Percentiles rank a stretch among this genome's conserved stretches.
phyloP scores from a whole-genome alignment of 2,113 vertebrate species.

The Trogon melanurus region DNA sequence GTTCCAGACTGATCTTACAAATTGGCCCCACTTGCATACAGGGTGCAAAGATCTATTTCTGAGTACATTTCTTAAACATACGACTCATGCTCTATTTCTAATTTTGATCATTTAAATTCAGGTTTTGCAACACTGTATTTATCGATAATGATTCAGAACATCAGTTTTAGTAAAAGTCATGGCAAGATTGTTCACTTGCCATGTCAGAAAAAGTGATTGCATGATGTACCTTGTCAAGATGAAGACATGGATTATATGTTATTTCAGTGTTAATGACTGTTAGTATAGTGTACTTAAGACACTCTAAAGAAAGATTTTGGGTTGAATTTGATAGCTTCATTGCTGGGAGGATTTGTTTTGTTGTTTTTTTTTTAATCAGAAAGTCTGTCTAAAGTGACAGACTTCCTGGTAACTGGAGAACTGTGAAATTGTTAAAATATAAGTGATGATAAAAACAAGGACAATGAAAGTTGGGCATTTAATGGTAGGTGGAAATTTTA shows the following conservation, averaged over 20 bases:
- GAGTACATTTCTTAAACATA: background rate
- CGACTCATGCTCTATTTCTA: background rate
- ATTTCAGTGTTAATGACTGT: background rate
- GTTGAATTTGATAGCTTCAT: background rate
- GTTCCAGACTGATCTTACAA: background rate
- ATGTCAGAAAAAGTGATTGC: background rate
- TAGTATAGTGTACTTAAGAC: background rate
- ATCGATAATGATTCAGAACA: background rate
- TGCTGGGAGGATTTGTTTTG: background rate
- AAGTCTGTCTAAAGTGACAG: background rate
- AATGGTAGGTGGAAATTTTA: background rate
- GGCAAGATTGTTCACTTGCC: background rate
- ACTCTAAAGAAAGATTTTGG: background rate
- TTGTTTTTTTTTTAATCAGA: background rate
- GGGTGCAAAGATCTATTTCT: background rate
- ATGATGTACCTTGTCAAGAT: background rate
- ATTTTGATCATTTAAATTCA: background rate
- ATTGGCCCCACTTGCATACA: background rate
- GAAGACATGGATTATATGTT: background rate
- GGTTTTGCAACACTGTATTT: background rate
- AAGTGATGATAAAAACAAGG: background rate
- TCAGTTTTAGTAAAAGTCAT: background rate
- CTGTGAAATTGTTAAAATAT: background rate
- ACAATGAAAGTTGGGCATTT: background rate
- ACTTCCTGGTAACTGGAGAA: background rate